phyloP scores from a whole-genome alignment of 2,113 vertebrate genomes.

The Thinocorus orbignyianus region DNA sequence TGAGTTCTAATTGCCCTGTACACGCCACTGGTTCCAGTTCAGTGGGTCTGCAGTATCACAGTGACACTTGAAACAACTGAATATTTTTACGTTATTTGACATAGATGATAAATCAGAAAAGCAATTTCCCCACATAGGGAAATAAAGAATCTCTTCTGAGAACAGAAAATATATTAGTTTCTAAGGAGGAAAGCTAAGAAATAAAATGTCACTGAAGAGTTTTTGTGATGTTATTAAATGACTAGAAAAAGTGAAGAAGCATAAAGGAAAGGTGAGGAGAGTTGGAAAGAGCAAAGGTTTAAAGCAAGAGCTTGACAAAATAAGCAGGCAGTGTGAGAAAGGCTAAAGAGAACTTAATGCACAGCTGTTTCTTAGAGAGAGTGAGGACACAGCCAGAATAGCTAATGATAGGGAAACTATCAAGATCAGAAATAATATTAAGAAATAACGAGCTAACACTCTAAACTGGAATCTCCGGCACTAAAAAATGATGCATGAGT shows the following conservation, averaged over 20 bases:
- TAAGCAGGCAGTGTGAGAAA: not conserved
- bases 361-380: not conserved
- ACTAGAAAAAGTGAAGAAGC: not conserved
- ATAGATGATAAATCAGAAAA: not conserved
- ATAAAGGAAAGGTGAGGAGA: not conserved
- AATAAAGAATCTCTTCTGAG: not conserved
- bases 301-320: not conserved
- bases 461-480: not conserved
- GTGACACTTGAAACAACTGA: not conserved
- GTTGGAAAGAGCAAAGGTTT: not conserved
- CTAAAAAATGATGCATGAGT: not conserved
- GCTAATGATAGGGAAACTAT: not conserved
- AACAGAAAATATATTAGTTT: not conserved
- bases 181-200: not conserved
- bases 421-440: not conserved
- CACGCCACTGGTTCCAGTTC: not conserved
- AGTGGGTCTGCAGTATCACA: not conserved
- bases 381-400: not conserved
- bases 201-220: not conserved
- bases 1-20: not conserved
- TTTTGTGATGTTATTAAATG: not conserved
- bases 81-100: conserved; percentile 14
- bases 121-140: not conserved
- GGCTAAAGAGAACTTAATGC: not conserved
- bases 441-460: not conserved